Conservation (phyloP, 1,140 invertebrate species). For the Stegodyphus mimosarum region DNA sequence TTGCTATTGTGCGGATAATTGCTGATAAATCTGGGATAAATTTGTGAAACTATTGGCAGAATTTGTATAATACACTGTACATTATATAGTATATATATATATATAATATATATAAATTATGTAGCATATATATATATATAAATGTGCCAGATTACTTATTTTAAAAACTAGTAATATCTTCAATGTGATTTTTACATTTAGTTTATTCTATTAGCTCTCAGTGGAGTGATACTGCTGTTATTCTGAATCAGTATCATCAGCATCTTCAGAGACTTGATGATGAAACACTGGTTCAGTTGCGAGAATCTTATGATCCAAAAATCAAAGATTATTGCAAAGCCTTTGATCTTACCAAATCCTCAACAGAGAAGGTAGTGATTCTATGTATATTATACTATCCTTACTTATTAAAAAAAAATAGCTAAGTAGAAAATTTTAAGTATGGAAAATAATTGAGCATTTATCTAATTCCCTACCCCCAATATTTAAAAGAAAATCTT, state of each 20-base stretch:
- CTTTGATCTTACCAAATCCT: constrained; percentile 54
- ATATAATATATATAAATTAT: not conserved
- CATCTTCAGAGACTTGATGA: constrained; percentile 58
- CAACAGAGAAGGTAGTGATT: constrained; percentile 31
- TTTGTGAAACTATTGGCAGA: no score
- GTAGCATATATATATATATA: not conserved
- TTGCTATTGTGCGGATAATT: no score
- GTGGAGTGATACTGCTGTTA: constrained; percentile 24
- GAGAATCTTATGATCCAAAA: constrained; percentile 44
- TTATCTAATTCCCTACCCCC: no score
- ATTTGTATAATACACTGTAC: not conserved
- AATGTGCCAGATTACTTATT: not conserved
- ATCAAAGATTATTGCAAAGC: constrained; percentile 39
- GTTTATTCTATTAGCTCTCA: constrained; percentile 1
- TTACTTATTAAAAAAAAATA: no score
- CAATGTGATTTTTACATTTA: not conserved
- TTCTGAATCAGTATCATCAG: not conserved
- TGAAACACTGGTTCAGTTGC: constrained; percentile 35
- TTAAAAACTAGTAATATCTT: not conserved
- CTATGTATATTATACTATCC: not conserved
- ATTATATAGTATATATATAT: not conserved
- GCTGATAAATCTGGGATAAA: no score
- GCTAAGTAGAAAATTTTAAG: not conserved
- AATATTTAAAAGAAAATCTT: no score
- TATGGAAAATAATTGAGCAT: not conserved